Base-by-base conservation (phyloP, 2,888 invertebrate genomes). In the Ornithoptera alexandrae region DNA sequence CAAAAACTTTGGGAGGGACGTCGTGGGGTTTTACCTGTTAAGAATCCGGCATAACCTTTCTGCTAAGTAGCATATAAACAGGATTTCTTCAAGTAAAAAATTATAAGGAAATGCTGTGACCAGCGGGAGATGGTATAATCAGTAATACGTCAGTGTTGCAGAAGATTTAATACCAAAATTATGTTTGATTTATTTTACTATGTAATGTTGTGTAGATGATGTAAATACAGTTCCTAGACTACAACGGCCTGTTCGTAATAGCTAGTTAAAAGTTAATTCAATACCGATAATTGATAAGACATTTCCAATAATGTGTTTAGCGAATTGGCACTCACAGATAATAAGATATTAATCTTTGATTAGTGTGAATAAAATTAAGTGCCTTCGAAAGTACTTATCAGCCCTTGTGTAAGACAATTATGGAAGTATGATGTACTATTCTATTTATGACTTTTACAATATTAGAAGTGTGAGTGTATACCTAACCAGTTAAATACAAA, bases 241-340 rank as follows among this genome's bases (percentile, higher is more conserved):
- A 30, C 1, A 60, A 22, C 15, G 24, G 24, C 24, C 57, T 22
- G n/a, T 58, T n/a, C 57, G 57, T 60, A 60, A 18, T 5, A 30
- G 30, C 17, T 60, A 8, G 60, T 22, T 60, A 60, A 60, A 60
- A 22, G 60, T 60, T 60, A 30, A 60, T 36, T 36, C 60, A 36
- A 30, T 36, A 60, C 36, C 60, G 60, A 60, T 60, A 60, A 60
- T 60, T 60, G 36, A 24, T 20, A 24, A 18, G 17, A 60, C 60
- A 22, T 18, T 59, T 59, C 58, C 58, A 22, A 12, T 24, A 59
- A 59, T 59, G 22, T 24, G 5, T 15, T 59, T 59, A 59, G 58
- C 24, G 58, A 24, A 24, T n/a, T 56, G 20, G 56, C 56, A 56
- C 20, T 20, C 56, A 56, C 56, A 20, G 22, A 58, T 58, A 58